Evolutionary conservation across 2,888 invertebrate species (phyloP), one percentile per base, ranked within the genome.

Genomic region (Hololepta plana): DNA sequence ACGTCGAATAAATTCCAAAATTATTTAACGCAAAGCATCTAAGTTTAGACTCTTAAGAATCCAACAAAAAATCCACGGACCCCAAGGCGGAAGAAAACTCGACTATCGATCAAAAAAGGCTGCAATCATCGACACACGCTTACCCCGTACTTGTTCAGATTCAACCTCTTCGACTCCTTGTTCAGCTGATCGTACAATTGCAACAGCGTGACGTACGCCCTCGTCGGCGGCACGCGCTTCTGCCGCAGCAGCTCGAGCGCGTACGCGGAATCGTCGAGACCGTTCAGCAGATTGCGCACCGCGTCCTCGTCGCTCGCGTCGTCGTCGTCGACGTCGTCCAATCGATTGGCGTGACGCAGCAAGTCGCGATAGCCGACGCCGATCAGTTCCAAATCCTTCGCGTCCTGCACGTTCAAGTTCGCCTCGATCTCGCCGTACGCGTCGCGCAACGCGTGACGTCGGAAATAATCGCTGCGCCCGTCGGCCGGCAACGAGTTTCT

Each of bases 101-200:
- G n/a, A n/a, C n/a, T n/a, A n/a, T n/a, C n/a, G n/a, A n/a, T n/a
- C n/a, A n/a, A n/a, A n/a, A n/a, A n/a, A n/a, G n/a, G n/a, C n/a
- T n/a, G n/a, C n/a, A n/a, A n/a, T n/a, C n/a, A n/a, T n/a, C n/a
- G n/a, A n/a, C n/a, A n/a, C n/a, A n/a, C n/a, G 55, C 62, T 62
- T 45, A 68, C 68, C 33, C 58, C 56, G 37, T 59, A 72, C 38
- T 68, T 69, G 3, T 65, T 66, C 4, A 71, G 55, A 16, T 62
- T 60, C 36, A 69, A 61, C 30, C 56, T 64, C 42, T 72, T 72
- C 2, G 72, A 65, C 32, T 73, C 73, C 34, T 72, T 64, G 43
- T 70, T 72, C 24, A 73, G 40, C 4, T 64, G 55, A 37, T 73
- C 73, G 42, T 73, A 73, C 15, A 73, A 44, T 12, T 64, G 49